These are phyloP conservation scores for Drosophila subpulchrella DNA, from an alignment of 1,140 invertebrate genomes.

Conservation along the genomic window DNA sequence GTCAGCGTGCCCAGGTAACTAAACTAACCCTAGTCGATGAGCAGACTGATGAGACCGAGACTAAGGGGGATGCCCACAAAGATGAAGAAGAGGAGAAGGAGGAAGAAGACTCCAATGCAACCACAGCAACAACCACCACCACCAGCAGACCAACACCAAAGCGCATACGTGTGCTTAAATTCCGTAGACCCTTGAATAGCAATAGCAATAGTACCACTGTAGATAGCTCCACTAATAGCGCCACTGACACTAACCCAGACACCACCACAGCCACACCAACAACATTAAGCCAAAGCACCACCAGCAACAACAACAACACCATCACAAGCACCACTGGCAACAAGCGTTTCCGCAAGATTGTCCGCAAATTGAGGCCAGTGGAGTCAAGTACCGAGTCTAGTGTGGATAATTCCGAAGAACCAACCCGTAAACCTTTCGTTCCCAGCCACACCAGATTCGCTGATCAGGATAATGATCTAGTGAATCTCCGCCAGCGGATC, in stretches of 20 bases:
- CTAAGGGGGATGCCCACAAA: conserved; percentile 28
- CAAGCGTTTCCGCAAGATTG: conserved; percentile 79
- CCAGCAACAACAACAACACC: conserved; percentile 32
- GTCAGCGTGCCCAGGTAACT: conserved; percentile 68
- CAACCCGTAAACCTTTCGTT: conserved; percentile 59
- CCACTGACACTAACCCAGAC: conserved; percentile 50
- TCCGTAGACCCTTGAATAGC: conserved; percentile 60
- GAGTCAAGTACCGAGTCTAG: conserved; percentile 1
- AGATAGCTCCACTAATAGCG: conserved; percentile 53
- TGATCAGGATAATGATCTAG: conserved; percentile 30
- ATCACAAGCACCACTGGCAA: conserved; percentile 33
- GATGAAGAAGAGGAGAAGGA: conserved; percentile 29
- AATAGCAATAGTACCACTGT: conserved; percentile 43
- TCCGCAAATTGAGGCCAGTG: conserved; percentile 67
- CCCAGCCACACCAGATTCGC: conserved; percentile 48
- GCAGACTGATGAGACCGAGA: conserved; percentile 35
- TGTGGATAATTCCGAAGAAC: conserved; percentile 24
- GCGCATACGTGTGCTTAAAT: conserved; percentile 76
- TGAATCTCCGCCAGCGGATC: conserved; percentile 56
- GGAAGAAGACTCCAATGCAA: conserved; percentile 16
- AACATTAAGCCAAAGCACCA: conserved; percentile 22
- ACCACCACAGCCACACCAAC: conserved; percentile 25
- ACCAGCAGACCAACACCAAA: conserved; percentile 54
- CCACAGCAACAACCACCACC: conserved; percentile 27
- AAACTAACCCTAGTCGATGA: conserved; percentile 61